Evolutionary conservation across 1,140 invertebrate species (phyloP), one percentile per base, ranked within the genome.

Genomic region (Drosophila ohnishii): DNA sequence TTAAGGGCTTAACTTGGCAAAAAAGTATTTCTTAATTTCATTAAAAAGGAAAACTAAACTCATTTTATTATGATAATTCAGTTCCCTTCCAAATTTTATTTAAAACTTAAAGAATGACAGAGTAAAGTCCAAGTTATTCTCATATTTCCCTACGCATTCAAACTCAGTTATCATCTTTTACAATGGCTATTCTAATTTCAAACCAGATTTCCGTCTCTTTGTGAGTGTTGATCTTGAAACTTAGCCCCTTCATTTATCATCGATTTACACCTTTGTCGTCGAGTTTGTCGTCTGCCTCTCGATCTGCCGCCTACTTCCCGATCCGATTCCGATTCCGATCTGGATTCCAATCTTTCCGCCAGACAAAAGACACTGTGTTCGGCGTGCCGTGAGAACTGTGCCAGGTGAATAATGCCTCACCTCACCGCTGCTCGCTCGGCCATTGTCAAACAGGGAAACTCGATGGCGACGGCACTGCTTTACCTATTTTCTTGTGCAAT

Each of bases 401-500:
- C 83, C 83, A 87, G 83, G 72, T 87, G 83, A 78, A 79, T 62
- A 55, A 62, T 61, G 42, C 64, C 37, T 66, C 78, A 30, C 25
- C 34, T 28, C 32, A 13, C 25, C 53, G 9, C 25, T 11, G 78
- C 74, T 66, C 25, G 51, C 62, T 65, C 14, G 59, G 37, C 74
- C 75, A 77, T 78, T 78, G 71, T 75, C 71, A 57, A 34, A 39
- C 32, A 37, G 69, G 62, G 82, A 72, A 75, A 86, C 82, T 70
- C 56, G 6, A 13, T 2, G 6, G 22, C 2, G 45, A 14, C 19
- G 34, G 72, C 78, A 61, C 75, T 83, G 61, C 69, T 82, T 79
- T 86, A 73, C 59, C 83, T 82, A 87, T 84, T 78, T 82, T 86
- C 83, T 87, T 86, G 83, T 87, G 83, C 83, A 86, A 87, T 86